Evolutionary conservation across 2,888 invertebrate species (phyloP).

Genomic region (Lypha dubia): DNA sequence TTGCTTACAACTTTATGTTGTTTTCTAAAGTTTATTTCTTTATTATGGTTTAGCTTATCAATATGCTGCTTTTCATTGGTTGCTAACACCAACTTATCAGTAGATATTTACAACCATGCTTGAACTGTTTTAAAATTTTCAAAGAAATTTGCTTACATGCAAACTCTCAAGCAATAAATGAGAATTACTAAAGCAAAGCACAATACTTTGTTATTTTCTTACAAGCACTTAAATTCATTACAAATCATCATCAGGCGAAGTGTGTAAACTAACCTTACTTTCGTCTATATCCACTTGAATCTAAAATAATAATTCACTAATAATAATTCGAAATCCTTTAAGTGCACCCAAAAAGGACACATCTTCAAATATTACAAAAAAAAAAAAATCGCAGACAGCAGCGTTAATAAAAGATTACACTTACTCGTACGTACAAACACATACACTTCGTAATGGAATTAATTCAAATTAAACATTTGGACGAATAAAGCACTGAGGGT

Average conservation of each 20-base stretch:
- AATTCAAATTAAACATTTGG: slow-evolving; percentile 32
- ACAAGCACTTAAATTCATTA: slow-evolving; percentile 5
- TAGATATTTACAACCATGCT: too few relatives aligned
- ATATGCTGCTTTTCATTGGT: too few relatives aligned
- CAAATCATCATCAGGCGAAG: not conserved
- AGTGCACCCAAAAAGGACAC: not conserved
- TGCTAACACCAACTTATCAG: too few relatives aligned
- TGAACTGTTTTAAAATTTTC: too few relatives aligned
- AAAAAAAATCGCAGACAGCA: not conserved
- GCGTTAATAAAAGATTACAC: not conserved
- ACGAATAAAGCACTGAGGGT: slow-evolving; percentile 48
- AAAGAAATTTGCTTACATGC: too few relatives aligned
- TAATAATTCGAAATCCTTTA: not conserved
- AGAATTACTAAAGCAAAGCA: too few relatives aligned
- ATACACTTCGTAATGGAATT: not conserved
- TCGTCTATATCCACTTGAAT: not conserved
- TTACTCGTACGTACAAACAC: not conserved
- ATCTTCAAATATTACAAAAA: not conserved
- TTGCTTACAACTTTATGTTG: too few relatives aligned
- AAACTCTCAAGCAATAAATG: too few relatives aligned
- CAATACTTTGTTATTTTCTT: too few relatives aligned
- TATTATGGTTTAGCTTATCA: too few relatives aligned
- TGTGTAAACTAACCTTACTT: not conserved
- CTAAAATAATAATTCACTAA: too few relatives aligned
- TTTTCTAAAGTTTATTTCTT: too few relatives aligned